A percentile compares a stretch with the other conserved stretches of the same genome.
phyloP scores from a whole-genome alignment of 1,140 invertebrate species.

The Neoseiulus cucumeris region DNA sequence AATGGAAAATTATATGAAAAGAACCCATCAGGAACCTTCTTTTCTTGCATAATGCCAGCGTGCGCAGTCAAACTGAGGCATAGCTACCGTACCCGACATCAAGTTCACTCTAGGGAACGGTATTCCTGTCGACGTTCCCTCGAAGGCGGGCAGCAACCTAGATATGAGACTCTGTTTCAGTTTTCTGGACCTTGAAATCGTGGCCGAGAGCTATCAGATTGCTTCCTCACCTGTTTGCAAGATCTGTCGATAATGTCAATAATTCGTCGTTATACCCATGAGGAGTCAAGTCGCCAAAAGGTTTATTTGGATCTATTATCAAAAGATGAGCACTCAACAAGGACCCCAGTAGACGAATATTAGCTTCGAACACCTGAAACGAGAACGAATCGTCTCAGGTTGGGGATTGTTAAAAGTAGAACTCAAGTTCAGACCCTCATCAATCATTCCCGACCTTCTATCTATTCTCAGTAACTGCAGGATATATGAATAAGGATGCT shows the following conservation, averaged over 20 bases:
- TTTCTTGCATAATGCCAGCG: background rate
- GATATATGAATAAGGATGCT: too few species aligned
- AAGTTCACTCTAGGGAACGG: conserved; percentile 38
- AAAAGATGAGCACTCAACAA: conserved; percentile 45
- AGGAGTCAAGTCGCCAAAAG: conserved; percentile 38
- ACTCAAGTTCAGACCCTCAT: too few species aligned
- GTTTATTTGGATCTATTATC: conserved; percentile 36
- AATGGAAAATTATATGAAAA: conserved; percentile 35
- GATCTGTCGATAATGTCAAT: conserved; percentile 38
- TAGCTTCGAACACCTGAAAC: conserved; percentile 43
- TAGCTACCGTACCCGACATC: background rate
- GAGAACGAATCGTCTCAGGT: too few species aligned
- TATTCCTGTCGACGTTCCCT: conserved; percentile 36
- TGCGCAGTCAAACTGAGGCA: background rate
- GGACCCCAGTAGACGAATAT: conserved; percentile 39
- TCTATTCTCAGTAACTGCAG: too few species aligned
- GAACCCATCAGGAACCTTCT: background rate
- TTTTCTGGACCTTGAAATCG: too few species aligned
- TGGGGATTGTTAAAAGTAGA: too few species aligned
- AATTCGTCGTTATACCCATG: conserved; percentile 39
- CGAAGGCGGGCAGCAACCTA: conserved; percentile 40
- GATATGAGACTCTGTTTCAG: too few species aligned
- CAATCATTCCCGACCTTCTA: too few species aligned
- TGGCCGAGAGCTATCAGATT: too few species aligned
- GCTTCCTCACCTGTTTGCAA: conserved; percentile 28